Evolutionary conservation across 2,888 invertebrate species (phyloP).

Genomic region (Nesidiocoris tenuis): DNA sequence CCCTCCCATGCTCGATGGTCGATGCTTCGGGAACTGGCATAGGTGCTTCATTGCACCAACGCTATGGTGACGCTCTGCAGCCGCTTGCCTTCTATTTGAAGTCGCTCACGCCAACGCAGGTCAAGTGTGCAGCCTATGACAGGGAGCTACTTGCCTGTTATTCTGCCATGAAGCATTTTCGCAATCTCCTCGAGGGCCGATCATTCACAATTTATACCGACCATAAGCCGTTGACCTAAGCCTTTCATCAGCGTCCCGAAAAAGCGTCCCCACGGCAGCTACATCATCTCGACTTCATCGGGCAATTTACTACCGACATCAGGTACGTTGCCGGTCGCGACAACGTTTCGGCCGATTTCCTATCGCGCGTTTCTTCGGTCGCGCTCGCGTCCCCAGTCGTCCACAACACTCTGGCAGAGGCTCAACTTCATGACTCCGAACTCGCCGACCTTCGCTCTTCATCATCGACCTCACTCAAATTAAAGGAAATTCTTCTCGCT

Average conservation of each 20-base stretch:
- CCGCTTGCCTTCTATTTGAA: constrained; percentile 46
- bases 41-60: not conserved
- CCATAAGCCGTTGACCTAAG: constrained; percentile 23
- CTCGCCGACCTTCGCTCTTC: not conserved
- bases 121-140: constrained; percentile 53
- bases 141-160: constrained; percentile 39
- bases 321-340: constrained; percentile 43
- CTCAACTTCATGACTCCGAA: not conserved
- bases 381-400: not conserved
- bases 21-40: constrained; percentile 48
- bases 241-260: constrained; percentile 26
- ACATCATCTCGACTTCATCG: constrained; percentile 27
- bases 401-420: not conserved
- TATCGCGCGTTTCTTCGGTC: constrained; percentile 6
- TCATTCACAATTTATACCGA: constrained; percentile 14
- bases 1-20: not conserved
- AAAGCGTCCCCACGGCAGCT: constrained; percentile 46
- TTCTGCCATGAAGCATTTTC: constrained; percentile 11
- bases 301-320: constrained; percentile 6
- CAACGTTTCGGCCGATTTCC: constrained; percentile 50
- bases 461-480: constrained; percentile 38
- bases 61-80: constrained; percentile 44
- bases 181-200: constrained; percentile 46
- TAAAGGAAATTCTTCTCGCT: constrained; percentile 48
- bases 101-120: constrained; percentile 50